phyloP scores from a whole-genome alignment of 2,797 vertebrate species.

The Gymnopithys bicolor region DNA sequence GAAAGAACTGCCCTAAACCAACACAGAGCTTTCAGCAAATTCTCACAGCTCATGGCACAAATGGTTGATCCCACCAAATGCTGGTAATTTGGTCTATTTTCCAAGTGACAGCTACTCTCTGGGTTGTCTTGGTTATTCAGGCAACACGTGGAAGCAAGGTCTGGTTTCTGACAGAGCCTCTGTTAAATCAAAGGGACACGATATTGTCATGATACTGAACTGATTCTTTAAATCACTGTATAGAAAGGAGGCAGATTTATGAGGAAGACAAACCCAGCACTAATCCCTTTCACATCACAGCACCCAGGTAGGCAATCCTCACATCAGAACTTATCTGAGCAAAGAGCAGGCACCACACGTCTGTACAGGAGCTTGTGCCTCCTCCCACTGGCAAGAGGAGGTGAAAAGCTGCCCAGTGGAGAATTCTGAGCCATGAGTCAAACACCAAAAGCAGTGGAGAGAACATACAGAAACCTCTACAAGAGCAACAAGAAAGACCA shows the following conservation, averaged over 20 bases:
- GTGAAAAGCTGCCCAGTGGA: not conserved
- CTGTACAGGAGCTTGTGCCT: not conserved
- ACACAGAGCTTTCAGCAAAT: not conserved
- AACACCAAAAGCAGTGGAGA: not conserved
- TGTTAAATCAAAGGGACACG: not conserved
- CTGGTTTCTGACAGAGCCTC: not conserved
- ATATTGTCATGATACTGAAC: not conserved
- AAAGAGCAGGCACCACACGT: accelerated
- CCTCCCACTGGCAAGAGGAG: not conserved
- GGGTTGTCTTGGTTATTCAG: not conserved
- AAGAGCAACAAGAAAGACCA: not conserved
- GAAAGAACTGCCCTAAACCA: not conserved
- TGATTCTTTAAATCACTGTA: not conserved
- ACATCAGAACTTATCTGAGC: not conserved
- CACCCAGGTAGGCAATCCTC: not conserved
- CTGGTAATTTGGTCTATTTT: not conserved
- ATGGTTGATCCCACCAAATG: not conserved
- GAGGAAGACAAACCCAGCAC: not conserved
- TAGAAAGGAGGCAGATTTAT: not conserved
- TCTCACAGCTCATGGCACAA: not conserved
- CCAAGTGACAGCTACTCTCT: not conserved
- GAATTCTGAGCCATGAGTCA: not conserved
- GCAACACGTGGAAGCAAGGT: not conserved
- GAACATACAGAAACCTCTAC: not conserved
- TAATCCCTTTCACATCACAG: not conserved